Conservation (phyloP, 2,113 vertebrate species). For the Tragulus kanchil region DNA sequence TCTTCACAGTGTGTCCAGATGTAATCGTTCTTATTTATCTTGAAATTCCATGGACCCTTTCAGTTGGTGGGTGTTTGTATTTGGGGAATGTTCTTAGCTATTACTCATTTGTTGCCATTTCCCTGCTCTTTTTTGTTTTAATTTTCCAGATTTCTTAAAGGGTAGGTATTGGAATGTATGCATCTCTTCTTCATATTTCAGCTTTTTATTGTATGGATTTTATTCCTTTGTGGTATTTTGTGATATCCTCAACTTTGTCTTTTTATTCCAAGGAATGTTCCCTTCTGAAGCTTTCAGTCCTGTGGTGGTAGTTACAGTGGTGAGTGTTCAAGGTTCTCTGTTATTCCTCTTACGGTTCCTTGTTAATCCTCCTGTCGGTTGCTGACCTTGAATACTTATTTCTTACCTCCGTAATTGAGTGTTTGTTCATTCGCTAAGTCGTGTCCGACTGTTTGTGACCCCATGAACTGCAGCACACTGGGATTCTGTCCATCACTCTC, state of each 20-base stretch:
- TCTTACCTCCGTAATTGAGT: background rate
- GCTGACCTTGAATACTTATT: background rate
- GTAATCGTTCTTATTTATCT: slow-evolving; percentile 3
- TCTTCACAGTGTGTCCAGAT: background rate
- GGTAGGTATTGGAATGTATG: background rate
- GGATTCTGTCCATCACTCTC: too few relatives aligned
- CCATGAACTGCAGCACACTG: too few relatives aligned
- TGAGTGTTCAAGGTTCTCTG: background rate
- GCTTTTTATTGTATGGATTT: background rate
- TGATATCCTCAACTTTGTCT: background rate
- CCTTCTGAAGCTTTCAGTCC: background rate
- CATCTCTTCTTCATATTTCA: slow-evolving; percentile 4
- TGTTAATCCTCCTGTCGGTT: background rate
- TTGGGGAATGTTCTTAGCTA: background rate
- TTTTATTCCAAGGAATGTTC: background rate
- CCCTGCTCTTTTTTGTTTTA: background rate
- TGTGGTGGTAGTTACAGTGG: background rate
- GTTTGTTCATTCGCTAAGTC: too few relatives aligned
- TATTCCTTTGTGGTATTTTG: background rate
- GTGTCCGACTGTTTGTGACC: too few relatives aligned
- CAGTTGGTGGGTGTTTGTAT: background rate
- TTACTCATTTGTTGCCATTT: background rate
- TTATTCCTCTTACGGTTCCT: background rate
- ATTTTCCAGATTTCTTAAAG: background rate
- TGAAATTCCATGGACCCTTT: background rate